A percentile compares a stretch with the other conserved stretches of the same genome.
Evolutionary conservation across 2,888 invertebrate genomes (phyloP).

Genomic region (Drosophila anceps): DNA sequence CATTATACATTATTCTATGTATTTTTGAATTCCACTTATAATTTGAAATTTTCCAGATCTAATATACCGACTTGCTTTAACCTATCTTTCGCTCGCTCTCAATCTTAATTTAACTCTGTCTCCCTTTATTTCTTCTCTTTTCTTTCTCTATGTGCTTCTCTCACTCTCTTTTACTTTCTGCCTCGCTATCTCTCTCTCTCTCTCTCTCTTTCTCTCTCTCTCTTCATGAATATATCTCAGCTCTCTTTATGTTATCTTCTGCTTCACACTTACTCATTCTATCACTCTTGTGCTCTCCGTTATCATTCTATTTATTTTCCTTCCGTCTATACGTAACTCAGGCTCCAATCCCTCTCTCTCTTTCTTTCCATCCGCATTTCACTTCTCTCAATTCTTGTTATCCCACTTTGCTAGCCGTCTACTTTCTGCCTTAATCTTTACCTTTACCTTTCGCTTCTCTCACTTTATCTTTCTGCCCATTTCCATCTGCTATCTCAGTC

Average conservation of each 20-base stretch:
- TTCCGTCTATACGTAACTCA: too few relatives aligned
- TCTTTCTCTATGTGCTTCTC: not conserved
- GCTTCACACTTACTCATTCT: not conserved
- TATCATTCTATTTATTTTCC: not conserved
- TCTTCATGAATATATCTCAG: too few relatives aligned
- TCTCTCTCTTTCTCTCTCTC: not conserved
- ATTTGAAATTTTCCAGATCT: too few relatives aligned
- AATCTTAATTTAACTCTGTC: not conserved
- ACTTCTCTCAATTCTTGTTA: not conserved
- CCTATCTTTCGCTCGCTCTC: not conserved
- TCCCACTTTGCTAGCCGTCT: not conserved
- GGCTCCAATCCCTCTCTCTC: too few relatives aligned
- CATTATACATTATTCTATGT: too few relatives aligned
- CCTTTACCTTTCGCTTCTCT: not conserved
- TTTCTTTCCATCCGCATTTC: not conserved
- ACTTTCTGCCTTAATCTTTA: not conserved
- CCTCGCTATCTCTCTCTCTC: not conserved
- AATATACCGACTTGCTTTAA: too few relatives aligned
- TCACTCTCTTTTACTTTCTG: not conserved
- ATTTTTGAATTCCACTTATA: too few relatives aligned
- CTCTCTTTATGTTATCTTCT: too few relatives aligned
- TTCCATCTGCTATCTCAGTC: not conserved
- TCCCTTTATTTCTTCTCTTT: not conserved
- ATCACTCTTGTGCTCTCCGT: not conserved
- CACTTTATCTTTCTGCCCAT: not conserved